A percentile compares a stretch with the other conserved stretches of the same genome.
These are phyloP conservation scores for Antitype chi DNA, from an alignment of 2,888 invertebrate genomes.

Conservation along the genomic window DNA sequence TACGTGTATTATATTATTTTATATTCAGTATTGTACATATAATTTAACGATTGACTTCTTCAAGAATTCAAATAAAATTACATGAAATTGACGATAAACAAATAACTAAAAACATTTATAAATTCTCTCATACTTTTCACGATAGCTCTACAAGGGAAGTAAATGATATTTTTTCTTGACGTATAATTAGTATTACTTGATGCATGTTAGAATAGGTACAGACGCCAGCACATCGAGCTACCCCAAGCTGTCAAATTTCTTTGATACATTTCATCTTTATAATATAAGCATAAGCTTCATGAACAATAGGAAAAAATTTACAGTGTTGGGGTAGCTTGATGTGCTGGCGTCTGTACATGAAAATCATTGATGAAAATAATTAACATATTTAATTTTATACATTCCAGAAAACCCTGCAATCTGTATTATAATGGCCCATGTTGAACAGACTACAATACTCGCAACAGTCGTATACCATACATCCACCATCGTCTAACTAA, in stretches of 20 bases:
- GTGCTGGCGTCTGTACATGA: background rate
- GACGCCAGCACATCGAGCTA: too few relatives aligned
- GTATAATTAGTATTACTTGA: background rate
- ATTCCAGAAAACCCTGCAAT: background rate
- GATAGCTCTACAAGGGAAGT: background rate
- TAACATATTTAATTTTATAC: background rate
- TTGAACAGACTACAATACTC: background rate
- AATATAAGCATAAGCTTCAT: too few relatives aligned
- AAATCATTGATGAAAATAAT: background rate
- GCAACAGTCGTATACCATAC: conserved; percentile 15
- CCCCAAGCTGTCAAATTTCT: too few relatives aligned
- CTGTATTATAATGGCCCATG: conserved; percentile 1
- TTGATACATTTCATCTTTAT: too few relatives aligned
- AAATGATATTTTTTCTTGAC: background rate
- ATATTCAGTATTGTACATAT: conserved; percentile 38
- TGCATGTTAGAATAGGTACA: background rate
- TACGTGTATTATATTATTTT: conserved; percentile 30
- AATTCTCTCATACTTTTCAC: conserved; percentile 20
- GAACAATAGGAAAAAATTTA: too few relatives aligned
- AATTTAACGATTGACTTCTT: conserved; percentile 36
- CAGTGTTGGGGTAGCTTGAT: too few relatives aligned
- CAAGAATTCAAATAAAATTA: conserved; percentile 23
- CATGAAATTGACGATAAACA: conserved; percentile 13
- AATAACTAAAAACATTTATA: conserved; percentile 23
- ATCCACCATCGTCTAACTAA: background rate